phyloP scores from a whole-genome alignment of 2,797 vertebrate genomes.

The Numenius phaeopus region DNA sequence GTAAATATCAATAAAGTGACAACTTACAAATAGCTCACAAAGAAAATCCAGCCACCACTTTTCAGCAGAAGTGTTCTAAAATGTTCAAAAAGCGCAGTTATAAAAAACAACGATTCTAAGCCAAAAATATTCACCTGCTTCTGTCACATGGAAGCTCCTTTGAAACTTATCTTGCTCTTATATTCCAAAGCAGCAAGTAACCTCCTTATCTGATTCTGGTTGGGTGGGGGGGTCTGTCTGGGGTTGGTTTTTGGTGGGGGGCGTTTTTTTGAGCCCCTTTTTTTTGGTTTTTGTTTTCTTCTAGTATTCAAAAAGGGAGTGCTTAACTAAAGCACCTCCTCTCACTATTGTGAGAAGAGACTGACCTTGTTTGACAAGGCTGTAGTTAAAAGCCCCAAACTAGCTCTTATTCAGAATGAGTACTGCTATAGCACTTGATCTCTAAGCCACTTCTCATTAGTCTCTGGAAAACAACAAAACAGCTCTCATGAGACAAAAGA shows the following conservation, averaged over 20 bases:
- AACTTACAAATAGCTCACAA: not conserved
- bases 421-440: constrained; percentile 37
- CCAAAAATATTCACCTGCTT: constrained; percentile 24
- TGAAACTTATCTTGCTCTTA: not conserved
- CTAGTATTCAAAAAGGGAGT: not conserved
- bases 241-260: not conserved
- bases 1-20: not conserved
- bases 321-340: constrained; percentile 15
- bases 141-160: not conserved
- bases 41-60: not conserved
- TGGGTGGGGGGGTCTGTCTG: not conserved
- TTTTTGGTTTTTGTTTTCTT: not conserved
- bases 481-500: constrained; percentile 1
- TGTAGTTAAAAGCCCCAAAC: constrained; percentile 8
- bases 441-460: constrained; percentile 51
- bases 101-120: not conserved
- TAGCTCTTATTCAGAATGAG: not conserved
- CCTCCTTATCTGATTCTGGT: not conserved
- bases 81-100: not conserved
- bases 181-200: not conserved
- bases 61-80: not conserved
- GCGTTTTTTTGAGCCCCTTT: not conserved
- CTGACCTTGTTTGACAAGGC: constrained; percentile 51
- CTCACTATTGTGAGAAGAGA: not conserved
- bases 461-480: not conserved